A percentile compares a stretch with the other conserved stretches of the same genome.
These are phyloP conservation scores for Drosophila tristis DNA, from an alignment of 1,140 invertebrate species.

Conservation along the genomic window DNA sequence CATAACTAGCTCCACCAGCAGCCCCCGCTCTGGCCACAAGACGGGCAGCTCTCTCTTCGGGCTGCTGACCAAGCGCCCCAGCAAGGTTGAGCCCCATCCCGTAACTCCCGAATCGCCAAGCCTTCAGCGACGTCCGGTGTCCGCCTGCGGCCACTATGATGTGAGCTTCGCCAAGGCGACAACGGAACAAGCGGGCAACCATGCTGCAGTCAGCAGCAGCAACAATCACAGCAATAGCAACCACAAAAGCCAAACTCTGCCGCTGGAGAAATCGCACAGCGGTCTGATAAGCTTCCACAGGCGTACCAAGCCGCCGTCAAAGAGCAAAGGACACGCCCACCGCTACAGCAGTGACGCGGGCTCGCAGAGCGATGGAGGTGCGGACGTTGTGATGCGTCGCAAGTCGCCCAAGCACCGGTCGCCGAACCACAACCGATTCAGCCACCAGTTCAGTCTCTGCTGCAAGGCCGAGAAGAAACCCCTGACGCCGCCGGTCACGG, in stretches of 20 bases:
- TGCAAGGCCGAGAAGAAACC: slow-evolving; percentile 81
- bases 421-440: slow-evolving; percentile 79
- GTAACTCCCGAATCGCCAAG: slow-evolving; percentile 65
- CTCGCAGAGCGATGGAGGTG: slow-evolving; percentile 70
- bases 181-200: slow-evolving; percentile 28
- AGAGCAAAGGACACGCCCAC: slow-evolving; percentile 63
- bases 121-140: slow-evolving; percentile 52
- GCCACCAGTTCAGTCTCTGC: slow-evolving; percentile 82
- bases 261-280: slow-evolving; percentile 74
- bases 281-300: slow-evolving; percentile 74
- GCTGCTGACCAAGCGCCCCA: slow-evolving; percentile 68
- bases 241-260: slow-evolving; percentile 74
- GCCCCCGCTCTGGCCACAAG: slow-evolving; percentile 65
- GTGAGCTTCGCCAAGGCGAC: slow-evolving; percentile 68
- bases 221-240: slow-evolving; percentile 41
- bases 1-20: slow-evolving; percentile 65
- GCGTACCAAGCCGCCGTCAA: slow-evolving; percentile 56
- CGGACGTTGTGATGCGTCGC: slow-evolving; percentile 68
- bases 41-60: slow-evolving; percentile 65
- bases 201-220: background rate
- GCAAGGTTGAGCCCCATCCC: slow-evolving; percentile 68
- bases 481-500: slow-evolving; percentile 77
- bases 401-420: slow-evolving; percentile 77
- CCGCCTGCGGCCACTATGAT: slow-evolving; percentile 67
- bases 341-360: slow-evolving; percentile 72